Evolutionary conservation across 2,797 vertebrate genomes (phyloP), one percentile per base, ranked within the genome.

Genomic region (Ataeniobius toweri): DNA sequence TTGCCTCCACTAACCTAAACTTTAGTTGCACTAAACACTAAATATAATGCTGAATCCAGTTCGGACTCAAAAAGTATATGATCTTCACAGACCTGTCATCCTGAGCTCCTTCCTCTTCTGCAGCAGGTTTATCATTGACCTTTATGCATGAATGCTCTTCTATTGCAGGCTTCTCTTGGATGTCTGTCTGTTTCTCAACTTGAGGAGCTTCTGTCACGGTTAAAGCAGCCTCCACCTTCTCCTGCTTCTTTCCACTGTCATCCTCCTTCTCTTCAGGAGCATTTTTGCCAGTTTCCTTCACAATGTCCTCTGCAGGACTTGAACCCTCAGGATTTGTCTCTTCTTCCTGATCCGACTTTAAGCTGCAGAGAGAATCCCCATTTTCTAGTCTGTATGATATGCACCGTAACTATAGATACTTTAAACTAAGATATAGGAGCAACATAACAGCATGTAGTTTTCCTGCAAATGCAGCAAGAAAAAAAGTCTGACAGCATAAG

Each of bases 21-120:
- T 61, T 41, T 61, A 36, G 26, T 24, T 18, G 1, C 50, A 46
- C 50, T 50, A 73, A 71, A 41, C 12, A 3, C 0, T 24, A 2
- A 31, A n/a, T 18, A 24, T 5, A 26, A 51, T 22, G 3, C 26
- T 75, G 31, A 56, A 36, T 67, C 22, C 31, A 75, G 4, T 22
- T 71, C 2, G 53, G 22, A 22, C 28, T 56, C 4, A 16, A 26
- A 20, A 78, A 44, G 14, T 8, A 12, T 1, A 13, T 20, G 1
- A 44, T 67, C 46, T 74, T 26, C 0, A 83, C 92, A 76, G 78
- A 95, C 95, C 94, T 94, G 85, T 84, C 85, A 0, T 24, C 61
- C 24, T 82, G 80, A 46, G 46, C 48, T 0, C 50, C 82, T 0
- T 87, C 81, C 44, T 76, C 73, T 39, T 84, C 80, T 0, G 39